These are phyloP conservation scores for Thecocarcelia acutangulata DNA, from an alignment of 2,888 invertebrate genomes.

Conservation along the genomic window DNA sequence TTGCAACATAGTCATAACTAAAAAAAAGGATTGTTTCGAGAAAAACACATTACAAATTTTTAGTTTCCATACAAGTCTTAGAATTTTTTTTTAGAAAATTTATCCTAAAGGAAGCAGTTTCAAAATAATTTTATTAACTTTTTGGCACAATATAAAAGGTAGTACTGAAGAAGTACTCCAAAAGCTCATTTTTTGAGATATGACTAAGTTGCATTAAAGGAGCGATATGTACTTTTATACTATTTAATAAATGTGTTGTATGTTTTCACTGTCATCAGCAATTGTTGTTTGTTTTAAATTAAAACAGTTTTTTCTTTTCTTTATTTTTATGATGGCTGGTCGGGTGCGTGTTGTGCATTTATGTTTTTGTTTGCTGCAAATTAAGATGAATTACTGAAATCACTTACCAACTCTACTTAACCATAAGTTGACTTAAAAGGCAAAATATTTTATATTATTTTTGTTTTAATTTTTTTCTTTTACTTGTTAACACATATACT, in stretches of 20 bases:
- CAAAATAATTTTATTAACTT: too few species aligned
- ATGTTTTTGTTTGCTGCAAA: constrained; percentile 32
- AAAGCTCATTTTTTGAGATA: too few species aligned
- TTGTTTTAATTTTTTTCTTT: neutral
- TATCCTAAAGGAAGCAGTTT: too few species aligned
- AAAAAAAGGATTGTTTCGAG: too few species aligned
- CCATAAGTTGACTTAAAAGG: constrained; percentile 53
- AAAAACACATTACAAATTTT: too few species aligned
- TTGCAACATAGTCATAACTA: too few species aligned
- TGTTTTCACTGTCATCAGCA: constrained; percentile 50
- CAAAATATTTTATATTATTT: constrained; percentile 37
- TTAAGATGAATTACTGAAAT: constrained; percentile 62
- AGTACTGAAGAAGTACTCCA: too few species aligned
- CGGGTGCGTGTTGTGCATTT: constrained; percentile 19
- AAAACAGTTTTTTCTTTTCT: neutral
- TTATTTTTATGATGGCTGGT: constrained; percentile 1
- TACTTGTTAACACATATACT: neutral
- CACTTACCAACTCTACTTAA: constrained; percentile 54
- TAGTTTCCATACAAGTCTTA: too few species aligned
- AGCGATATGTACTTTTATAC: constrained; percentile 18
- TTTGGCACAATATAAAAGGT: too few species aligned
- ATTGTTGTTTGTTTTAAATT: constrained; percentile 33
- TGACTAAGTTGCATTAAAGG: too few species aligned
- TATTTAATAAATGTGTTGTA: constrained; percentile 41
- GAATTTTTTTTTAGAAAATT: too few species aligned